A percentile compares a stretch with the other conserved stretches of the same genome.
phyloP scores from a whole-genome alignment of 2,797 vertebrate species.

The Myoxocephalus aenaeus region DNA sequence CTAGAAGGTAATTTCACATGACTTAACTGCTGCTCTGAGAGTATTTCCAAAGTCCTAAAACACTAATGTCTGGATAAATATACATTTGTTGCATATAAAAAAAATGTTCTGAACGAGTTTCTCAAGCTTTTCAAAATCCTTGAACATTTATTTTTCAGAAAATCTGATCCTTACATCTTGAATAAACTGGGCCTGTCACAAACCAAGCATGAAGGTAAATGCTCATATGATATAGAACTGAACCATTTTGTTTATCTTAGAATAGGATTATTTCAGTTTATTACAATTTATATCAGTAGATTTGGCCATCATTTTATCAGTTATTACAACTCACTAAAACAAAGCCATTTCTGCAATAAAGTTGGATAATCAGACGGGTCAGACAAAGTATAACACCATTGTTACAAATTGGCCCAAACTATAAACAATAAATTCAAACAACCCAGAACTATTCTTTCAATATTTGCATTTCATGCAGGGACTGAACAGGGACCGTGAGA shows the following conservation, averaged over 20 bases:
- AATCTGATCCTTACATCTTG: not conserved
- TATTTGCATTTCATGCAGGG: constrained; percentile 36
- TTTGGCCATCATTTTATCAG: not conserved
- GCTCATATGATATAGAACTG: not conserved
- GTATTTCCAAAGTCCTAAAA: not conserved
- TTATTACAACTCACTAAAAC: not conserved
- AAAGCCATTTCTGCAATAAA: not conserved
- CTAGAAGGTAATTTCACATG: not conserved
- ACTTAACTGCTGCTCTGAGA: not conserved
- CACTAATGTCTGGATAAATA: not conserved
- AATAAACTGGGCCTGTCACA: not conserved
- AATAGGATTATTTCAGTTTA: not conserved
- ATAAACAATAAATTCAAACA: not conserved
- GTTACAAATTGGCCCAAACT: not conserved
- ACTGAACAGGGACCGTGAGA: not conserved
- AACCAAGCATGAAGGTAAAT: not conserved
- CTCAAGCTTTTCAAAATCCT: not conserved
- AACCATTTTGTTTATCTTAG: not conserved
- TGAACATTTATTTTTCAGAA: not conserved
- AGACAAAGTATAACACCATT: constrained; percentile 1
- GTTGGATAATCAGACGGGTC: not conserved
- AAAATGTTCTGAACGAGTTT: not conserved
- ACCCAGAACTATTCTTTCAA: constrained; percentile 8
- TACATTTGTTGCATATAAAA: constrained; percentile 5
- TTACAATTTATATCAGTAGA: not conserved